Conservation (phyloP, 2,113 vertebrate genomes). For the Eretmochelys imbricata region DNA sequence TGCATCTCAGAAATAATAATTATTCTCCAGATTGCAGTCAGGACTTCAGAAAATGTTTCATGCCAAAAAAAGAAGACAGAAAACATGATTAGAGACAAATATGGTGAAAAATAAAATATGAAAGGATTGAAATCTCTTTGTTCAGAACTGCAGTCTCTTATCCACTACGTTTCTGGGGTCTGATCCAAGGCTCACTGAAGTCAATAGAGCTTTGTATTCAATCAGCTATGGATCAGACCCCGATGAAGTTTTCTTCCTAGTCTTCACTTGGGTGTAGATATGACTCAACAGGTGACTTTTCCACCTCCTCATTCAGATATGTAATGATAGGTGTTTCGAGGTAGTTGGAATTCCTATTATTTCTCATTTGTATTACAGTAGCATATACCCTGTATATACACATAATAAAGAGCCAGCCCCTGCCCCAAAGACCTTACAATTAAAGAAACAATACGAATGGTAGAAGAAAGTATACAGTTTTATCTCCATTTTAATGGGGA, state of each 20-base stretch:
- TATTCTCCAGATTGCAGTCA: slow-evolving; percentile 19
- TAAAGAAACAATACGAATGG: neutral
- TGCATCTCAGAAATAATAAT: slow-evolving; percentile 8
- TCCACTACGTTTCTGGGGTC: neutral
- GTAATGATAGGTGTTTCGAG: neutral
- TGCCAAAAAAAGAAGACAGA: neutral
- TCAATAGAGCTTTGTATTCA: neutral
- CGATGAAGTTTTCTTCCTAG: neutral
- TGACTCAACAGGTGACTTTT: neutral
- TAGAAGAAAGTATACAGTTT: neutral
- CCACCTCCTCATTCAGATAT: neutral
- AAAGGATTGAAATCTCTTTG: neutral
- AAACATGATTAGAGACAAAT: slow-evolving; percentile 35
- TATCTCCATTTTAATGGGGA: neutral
- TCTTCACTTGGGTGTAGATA: neutral
- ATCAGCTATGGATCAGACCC: neutral
- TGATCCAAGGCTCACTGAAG: neutral
- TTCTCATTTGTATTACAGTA: neutral
- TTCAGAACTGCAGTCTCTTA: neutral
- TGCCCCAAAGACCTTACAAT: neutral
- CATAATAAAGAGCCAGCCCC: neutral
- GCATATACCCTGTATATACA: neutral
- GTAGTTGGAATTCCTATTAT: neutral
- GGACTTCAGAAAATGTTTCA: neutral
- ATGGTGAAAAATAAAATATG: neutral